Evolutionary conservation across 2,888 invertebrate genomes (phyloP), one percentile per base, ranked within the genome.

Genomic region (Tineola bisselliella): DNA sequence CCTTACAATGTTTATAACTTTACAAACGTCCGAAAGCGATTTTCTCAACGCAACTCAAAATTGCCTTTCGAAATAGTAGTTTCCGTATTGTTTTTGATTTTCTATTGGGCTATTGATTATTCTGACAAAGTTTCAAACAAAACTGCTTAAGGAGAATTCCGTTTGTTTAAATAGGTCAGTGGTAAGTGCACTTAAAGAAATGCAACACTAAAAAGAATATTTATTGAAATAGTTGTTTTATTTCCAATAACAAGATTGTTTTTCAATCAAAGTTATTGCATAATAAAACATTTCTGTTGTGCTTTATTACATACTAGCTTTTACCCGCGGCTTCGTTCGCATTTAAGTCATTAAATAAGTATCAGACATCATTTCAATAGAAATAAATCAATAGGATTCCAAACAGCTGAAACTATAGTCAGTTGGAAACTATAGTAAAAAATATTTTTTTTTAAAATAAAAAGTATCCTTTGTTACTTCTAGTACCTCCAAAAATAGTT

Each of bases 1-100:
- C 48, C 15, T 43, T 59, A 59, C 59, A 59, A 59, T 59, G 59
- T 59, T 59, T 59, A 59, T 59, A 59, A 59, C 19, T 59, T 59
- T 44, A 18, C 33, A 19, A 43, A 48, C 48, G 48, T 48, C 13
- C 48, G 17, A 48, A 48, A 48, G 15, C 48, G 48, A 48, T 48
- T 48, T 17, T 48, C 48, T 48, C 15, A 48, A 15, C 48, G 48
- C 48, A 48, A 48, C 48, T 48, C 48, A 3, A 48, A 48, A 48
- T 48, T 48, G 13, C 48, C 48, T 48, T 48, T 48, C 17, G 48
- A 15, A 48, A 13, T 48, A 15, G 48, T 48, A 48, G 13, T 48
- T 31, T 48, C 15, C 48, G 48, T 48, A 48, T 48, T 48, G 17
- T 48, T 48, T 48, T 17, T 48, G 15, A 17, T 48, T 48, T 15